phyloP scores from a whole-genome alignment of 2,888 invertebrate genomes.

The Sinohyriopsis cumingii region DNA sequence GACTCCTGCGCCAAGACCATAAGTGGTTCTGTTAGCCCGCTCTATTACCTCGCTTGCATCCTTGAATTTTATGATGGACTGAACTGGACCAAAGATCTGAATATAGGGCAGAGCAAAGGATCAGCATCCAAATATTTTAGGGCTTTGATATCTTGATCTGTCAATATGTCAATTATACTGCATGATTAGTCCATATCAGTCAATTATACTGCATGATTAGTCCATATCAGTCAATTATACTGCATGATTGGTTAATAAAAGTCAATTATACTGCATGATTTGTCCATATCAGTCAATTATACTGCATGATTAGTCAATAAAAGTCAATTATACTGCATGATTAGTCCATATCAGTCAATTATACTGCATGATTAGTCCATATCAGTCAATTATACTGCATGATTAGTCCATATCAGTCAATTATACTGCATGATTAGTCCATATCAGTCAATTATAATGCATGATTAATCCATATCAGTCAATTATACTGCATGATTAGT shows the following conservation, averaged over 20 bases:
- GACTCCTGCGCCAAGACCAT: constrained; percentile 88
- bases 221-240: not conserved
- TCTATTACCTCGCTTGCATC: constrained; percentile 87
- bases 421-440: not conserved
- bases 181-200: not conserved
- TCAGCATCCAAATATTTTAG: not conserved
- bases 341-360: no score
- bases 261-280: not conserved
- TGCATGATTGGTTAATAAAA: no score
- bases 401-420: no score
- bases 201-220: not conserved
- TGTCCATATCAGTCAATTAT: not conserved
- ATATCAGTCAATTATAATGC: not conserved
- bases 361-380: no score
- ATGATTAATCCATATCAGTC: no score
- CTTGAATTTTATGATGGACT: constrained; percentile 86
- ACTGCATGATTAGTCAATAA: no score
- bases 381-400: not conserved
- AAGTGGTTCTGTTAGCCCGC: constrained; percentile 85
- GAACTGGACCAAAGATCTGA: constrained; percentile 92
- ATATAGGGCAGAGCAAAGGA: constrained; percentile 1
- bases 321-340: not conserved
- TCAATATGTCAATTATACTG: not conserved
- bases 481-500: not conserved
- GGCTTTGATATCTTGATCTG: not conserved